These are phyloP conservation scores for Xenopus laevis DNA, from an alignment of 2,113 vertebrate genomes.

Conservation along the genomic window DNA sequence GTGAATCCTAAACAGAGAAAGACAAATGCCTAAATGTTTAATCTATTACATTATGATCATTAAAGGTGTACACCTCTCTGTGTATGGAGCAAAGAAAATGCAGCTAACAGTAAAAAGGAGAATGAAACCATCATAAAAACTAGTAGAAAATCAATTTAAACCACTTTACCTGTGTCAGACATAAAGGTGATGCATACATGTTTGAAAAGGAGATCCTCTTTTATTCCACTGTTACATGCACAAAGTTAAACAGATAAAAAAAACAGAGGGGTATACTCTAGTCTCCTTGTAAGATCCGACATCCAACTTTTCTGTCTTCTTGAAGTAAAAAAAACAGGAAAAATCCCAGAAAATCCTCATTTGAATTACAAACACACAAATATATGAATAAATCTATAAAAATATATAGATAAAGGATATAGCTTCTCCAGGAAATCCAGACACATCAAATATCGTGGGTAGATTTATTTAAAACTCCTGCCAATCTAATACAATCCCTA, in stretches of 20 bases:
- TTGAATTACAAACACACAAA: background rate
- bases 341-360: constrained; percentile 9
- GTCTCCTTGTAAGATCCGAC: constrained; percentile 19
- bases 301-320: constrained; percentile 31
- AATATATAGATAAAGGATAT: constrained; percentile 3
- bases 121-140: background rate
- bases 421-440: constrained; percentile 21
- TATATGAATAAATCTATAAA: constrained; percentile 12
- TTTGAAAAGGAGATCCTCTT: constrained; percentile 15
- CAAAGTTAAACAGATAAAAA: constrained; percentile 25
- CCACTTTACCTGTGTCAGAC: constrained; percentile 39
- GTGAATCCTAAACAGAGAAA: background rate
- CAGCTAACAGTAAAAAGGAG: background rate
- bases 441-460: background rate
- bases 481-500: background rate
- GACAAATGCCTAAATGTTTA: background rate
- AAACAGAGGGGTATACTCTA: constrained; percentile 14
- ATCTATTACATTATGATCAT: background rate
- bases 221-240: constrained; percentile 33
- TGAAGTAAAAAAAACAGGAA: constrained; percentile 15
- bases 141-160: background rate
- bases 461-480: constrained; percentile 9
- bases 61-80: background rate
- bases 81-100: background rate
- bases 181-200: constrained; percentile 44